phyloP scores from a whole-genome alignment of 2,113 vertebrate genomes.

The Herpetotheres cachinnans region DNA sequence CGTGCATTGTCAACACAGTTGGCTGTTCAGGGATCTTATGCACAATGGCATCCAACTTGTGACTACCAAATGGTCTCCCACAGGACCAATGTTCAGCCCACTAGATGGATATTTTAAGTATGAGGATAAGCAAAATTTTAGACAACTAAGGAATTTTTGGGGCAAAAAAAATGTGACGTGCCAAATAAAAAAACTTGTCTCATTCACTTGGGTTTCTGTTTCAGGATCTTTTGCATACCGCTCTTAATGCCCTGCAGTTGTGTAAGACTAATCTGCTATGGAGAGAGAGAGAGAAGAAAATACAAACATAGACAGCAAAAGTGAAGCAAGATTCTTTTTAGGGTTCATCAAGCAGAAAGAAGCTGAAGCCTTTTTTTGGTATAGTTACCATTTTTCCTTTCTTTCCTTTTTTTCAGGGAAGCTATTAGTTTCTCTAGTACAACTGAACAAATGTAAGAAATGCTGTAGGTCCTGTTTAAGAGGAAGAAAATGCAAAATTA shows the following conservation, averaged over 20 bases:
- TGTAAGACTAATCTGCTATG: neutral
- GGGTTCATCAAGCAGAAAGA: neutral
- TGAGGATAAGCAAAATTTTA: neutral
- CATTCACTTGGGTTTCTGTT: neutral
- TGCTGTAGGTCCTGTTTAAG: neutral
- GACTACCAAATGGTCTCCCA: neutral
- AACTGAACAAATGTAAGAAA: neutral
- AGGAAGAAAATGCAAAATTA: neutral
- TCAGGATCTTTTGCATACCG: neutral
- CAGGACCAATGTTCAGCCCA: neutral
- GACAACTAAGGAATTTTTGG: neutral
- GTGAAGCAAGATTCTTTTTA: neutral
- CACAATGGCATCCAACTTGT: neutral
- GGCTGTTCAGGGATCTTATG: neutral
- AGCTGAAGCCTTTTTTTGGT: neutral
- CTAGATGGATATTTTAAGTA: neutral
- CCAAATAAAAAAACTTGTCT: neutral
- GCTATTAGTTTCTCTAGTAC: neutral
- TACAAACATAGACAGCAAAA: neutral
- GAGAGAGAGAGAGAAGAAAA: neutral
- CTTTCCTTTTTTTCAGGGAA: neutral
- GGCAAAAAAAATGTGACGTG: fast-evolving
- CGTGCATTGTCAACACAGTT: fast-evolving
- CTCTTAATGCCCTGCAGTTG: neutral
- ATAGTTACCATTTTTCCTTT: neutral